These are phyloP conservation scores for Parasteatoda lunata DNA, from an alignment of 2,888 invertebrate genomes.

Conservation along the genomic window DNA sequence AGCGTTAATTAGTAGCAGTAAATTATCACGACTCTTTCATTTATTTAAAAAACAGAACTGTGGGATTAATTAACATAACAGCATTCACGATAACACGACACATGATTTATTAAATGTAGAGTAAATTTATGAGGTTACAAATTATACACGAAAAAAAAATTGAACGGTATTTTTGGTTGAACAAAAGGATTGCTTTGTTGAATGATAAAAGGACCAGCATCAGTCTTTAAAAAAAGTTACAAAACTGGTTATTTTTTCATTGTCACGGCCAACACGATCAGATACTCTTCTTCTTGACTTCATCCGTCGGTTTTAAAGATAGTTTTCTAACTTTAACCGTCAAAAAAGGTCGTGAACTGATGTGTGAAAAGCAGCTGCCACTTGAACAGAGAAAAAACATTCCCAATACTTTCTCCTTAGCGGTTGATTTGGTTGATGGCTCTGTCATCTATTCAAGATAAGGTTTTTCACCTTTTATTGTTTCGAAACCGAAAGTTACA, in stretches of 20 bases:
- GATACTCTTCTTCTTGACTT: not conserved
- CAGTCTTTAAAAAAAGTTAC: constrained; percentile 11
- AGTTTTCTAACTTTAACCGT: no score
- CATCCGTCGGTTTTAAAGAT: not conserved
- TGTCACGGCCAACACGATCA: constrained; percentile 29
- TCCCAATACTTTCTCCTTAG: constrained; percentile 11
- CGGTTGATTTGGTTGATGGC: constrained; percentile 23
- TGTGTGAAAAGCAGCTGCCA: constrained; percentile 54
- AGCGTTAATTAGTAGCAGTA: no score
- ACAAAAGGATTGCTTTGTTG: no score
- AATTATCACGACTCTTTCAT: no score
- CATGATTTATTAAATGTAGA: no score
- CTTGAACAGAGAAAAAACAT: constrained; percentile 20
- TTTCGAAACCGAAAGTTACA: constrained; percentile 11
- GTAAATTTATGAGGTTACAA: no score
- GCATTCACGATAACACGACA: no score
- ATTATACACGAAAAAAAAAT: no score
- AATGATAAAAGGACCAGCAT: no score
- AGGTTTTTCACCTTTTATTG: constrained; percentile 47
- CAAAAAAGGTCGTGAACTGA: constrained; percentile 35
- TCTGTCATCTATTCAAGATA: constrained; percentile 23
- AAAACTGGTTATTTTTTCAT: constrained; percentile 55
- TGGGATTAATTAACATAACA: not conserved
- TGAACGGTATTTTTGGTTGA: no score
- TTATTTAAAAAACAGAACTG: no score